Percentiles rank a stretch among this genome's conserved stretches.
phyloP scores from a whole-genome alignment of 2,797 vertebrate species.

The Forpus xanthops region DNA sequence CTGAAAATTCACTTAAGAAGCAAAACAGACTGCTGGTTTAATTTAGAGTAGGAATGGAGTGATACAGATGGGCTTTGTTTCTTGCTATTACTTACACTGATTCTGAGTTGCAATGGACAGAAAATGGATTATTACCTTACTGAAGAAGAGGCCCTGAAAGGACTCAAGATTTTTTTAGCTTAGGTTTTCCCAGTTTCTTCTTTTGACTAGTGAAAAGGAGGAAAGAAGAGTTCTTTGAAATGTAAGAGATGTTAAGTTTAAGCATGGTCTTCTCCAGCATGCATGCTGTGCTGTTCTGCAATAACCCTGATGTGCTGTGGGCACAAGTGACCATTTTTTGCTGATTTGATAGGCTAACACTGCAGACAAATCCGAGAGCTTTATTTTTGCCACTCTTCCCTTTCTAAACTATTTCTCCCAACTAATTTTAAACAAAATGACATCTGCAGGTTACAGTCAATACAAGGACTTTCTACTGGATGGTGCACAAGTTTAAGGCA shows the following conservation, averaged over 20 bases:
- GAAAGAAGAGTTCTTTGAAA: neutral
- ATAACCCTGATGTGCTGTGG: neutral
- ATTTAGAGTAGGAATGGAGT: neutral
- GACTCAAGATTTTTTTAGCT: neutral
- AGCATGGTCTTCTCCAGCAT: neutral
- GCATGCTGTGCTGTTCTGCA: neutral
- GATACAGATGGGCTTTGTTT: neutral
- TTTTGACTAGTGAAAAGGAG: neutral
- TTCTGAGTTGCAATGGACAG: neutral
- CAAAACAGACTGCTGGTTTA: neutral
- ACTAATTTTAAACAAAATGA: neutral
- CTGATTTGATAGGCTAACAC: neutral
- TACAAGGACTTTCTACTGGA: neutral
- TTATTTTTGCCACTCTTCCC: neutral
- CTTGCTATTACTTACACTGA: neutral
- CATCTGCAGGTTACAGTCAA: neutral
- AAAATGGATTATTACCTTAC: neutral
- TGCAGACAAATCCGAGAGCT: neutral
- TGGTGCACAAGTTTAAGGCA: neutral
- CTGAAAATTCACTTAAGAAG: neutral
- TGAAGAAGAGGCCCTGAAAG: neutral
- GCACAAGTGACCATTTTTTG: neutral
- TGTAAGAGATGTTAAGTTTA: neutral
- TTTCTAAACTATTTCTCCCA: neutral
- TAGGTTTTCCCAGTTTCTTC: neutral